Evolutionary conservation across 2,113 vertebrate genomes (phyloP), one percentile per base, ranked within the genome.

Genomic region (Laterallus jamaicensis): DNA sequence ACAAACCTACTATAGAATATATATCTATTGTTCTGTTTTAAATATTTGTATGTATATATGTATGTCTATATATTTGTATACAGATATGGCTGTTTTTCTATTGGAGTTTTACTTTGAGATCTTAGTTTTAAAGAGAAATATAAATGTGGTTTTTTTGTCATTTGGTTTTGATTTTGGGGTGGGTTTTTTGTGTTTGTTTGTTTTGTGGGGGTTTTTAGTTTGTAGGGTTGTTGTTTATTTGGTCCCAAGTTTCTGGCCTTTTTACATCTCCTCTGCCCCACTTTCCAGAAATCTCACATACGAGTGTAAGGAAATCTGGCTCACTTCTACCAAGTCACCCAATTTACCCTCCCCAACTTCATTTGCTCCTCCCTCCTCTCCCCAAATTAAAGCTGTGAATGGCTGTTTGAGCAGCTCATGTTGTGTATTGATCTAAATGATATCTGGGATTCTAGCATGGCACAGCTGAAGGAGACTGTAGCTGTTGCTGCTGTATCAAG

Each of bases 331-430:
- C 5, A n/a, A 25, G 28, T 88, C 26, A 2, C 11, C 20, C 12
- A 7, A 35, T 52, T 52, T 22, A 24, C 50, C 22, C 22, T 22
- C 11, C 49, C 13, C 19, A 28, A 2, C 49, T 49, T 66, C 17
- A n/a, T n/a, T 75, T 20, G 56, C 19, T 10, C 26, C 6, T 59
- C 12, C 9, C 10, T 5, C 1, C 1, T 10, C 4, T 42, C 3
- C 11, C 15, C 11, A 32, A 11, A 25, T 59, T 21, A 59, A 67
- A 29, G 39, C 12, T 44, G 5, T 3, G 10, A 56, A 60, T 2
- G 4, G 2, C 12, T 71, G 25, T 73, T 62, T 56, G 59, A 83
- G 59, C 22, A 77, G 22, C 15, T 22, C 5, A 1, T 14, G 6
- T 8, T 92, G 11, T 44, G 3, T 10, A 17, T 9, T 62, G 12